Evolutionary conservation across 1,140 invertebrate species (phyloP).

Genomic region (Drosophila funebris): DNA sequence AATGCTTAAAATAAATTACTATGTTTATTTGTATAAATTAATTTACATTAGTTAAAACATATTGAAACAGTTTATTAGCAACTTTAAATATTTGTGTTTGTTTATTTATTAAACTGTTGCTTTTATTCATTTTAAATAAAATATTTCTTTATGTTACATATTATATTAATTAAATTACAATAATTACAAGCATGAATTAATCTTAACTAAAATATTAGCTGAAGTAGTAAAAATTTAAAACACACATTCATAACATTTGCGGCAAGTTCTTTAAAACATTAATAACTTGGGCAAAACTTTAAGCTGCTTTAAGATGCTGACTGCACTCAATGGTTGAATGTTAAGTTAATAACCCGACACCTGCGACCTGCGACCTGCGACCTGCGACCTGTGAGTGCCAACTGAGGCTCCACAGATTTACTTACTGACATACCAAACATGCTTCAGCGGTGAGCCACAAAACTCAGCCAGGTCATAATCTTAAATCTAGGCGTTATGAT

Average conservation of each 20-base stretch:
- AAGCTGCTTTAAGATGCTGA: slow-evolving; percentile 3
- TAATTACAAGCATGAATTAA: no score
- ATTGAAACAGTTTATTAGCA: no score
- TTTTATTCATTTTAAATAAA: no score
- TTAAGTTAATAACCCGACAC: slow-evolving; percentile 69
- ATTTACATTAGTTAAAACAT: no score
- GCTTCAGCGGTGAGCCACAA: slow-evolving; percentile 63
- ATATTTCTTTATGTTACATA: no score
- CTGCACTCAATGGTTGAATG: slow-evolving; percentile 19
- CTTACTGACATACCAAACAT: slow-evolving; percentile 63
- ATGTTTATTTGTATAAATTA: no score
- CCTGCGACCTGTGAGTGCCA: slow-evolving; percentile 38
- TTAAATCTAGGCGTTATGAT: slow-evolving; percentile 78
- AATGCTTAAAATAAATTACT: no score
- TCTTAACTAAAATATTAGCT: no score
- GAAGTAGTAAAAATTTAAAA: no score
- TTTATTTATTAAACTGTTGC: no score
- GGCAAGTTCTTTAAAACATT: background rate
- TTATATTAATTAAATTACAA: no score
- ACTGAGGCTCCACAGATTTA: slow-evolving; percentile 58
- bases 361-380: slow-evolving; percentile 52
- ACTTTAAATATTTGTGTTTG: no score
- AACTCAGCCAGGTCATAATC: slow-evolving; percentile 77
- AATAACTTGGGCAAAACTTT: background rate
- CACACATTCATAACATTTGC: background rate